These are phyloP conservation scores for Cynoglossus semilaevis DNA, from an alignment of 2,113 vertebrate genomes.

Conservation along the genomic window DNA sequence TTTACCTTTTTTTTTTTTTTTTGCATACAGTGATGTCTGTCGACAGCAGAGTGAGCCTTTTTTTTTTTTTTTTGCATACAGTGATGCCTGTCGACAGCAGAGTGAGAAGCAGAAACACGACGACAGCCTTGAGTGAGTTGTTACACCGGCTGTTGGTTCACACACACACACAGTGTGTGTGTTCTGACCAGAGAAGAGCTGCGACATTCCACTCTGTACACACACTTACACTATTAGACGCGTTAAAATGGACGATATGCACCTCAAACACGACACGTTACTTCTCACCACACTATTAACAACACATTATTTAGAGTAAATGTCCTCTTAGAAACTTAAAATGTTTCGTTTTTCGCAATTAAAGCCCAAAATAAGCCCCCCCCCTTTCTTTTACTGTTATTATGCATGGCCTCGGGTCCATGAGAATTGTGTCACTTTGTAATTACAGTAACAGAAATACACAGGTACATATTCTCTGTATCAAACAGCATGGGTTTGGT, in stretches of 20 bases:
- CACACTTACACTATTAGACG: constrained; percentile 35
- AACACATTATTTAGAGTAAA: constrained; percentile 51
- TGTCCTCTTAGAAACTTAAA: constrained; percentile 39
- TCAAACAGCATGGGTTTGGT: constrained; percentile 27
- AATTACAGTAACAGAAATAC: constrained; percentile 31
- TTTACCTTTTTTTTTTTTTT: not conserved
- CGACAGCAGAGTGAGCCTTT: constrained; percentile 2
- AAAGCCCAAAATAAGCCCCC: constrained; percentile 33
- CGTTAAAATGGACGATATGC: constrained; percentile 43
- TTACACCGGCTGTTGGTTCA: constrained; percentile 24
- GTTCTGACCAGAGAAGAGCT: constrained; percentile 9
- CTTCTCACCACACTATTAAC: constrained; percentile 58
- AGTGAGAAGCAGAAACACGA: constrained; percentile 4
- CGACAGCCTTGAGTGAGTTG: constrained; percentile 9
- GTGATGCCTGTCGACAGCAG: not conserved
- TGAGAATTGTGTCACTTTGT: constrained; percentile 21
- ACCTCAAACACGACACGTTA: constrained; percentile 66
- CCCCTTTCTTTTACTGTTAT: constrained; percentile 14
- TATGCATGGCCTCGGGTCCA: constrained; percentile 6
- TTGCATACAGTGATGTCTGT: constrained; percentile 10
- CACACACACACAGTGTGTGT: constrained; percentile 15
- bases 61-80: constrained; percentile 9
- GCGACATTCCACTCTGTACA: constrained; percentile 34
- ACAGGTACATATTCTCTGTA: constrained; percentile 44
- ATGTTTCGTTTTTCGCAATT: constrained; percentile 18